These are phyloP conservation scores for Corynorhinus townsendii DNA, from an alignment of 2,113 vertebrate species.

Conservation along the genomic window DNA sequence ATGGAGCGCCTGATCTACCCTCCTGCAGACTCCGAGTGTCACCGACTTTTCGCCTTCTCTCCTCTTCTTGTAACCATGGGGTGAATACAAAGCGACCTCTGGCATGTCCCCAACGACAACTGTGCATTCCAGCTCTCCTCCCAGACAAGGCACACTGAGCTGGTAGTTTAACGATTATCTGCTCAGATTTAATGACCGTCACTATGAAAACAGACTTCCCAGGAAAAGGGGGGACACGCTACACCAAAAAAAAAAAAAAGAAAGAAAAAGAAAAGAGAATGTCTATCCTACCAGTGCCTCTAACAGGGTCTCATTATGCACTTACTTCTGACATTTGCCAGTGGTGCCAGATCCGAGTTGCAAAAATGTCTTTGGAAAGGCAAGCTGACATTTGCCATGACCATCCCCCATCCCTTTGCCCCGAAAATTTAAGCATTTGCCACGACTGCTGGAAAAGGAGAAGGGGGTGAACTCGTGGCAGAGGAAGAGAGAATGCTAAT, in stretches of 20 bases:
- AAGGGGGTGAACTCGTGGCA: not conserved
- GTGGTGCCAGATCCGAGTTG: conserved; percentile 47
- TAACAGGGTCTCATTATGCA: conserved; percentile 70
- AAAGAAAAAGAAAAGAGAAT: not conserved
- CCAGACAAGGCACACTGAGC: not conserved
- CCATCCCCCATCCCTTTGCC: not conserved
- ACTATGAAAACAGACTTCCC: conserved; percentile 60
- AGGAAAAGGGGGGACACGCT: conserved; percentile 21
- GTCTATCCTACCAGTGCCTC: conserved; percentile 76
- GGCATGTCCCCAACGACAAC: not conserved
- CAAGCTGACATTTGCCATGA: conserved; percentile 71
- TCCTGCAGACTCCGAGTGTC: not conserved
- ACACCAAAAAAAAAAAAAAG: too few species aligned
- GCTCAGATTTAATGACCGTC: conserved; percentile 70
- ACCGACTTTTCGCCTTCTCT: not conserved
- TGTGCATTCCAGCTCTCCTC: not conserved
- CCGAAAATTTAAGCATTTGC: conserved; percentile 35
- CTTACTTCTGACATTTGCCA: conserved; percentile 70
- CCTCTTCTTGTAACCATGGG: conserved; percentile 16
- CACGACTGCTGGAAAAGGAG: not conserved
- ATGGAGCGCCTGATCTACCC: not conserved
- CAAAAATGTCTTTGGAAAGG: conserved; percentile 68
- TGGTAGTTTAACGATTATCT: conserved; percentile 63
- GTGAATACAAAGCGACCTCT: not conserved
- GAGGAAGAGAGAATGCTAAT: not conserved